Evolutionary conservation across 2,888 invertebrate species (phyloP).

Genomic region (Cryptocephalus primarius): DNA sequence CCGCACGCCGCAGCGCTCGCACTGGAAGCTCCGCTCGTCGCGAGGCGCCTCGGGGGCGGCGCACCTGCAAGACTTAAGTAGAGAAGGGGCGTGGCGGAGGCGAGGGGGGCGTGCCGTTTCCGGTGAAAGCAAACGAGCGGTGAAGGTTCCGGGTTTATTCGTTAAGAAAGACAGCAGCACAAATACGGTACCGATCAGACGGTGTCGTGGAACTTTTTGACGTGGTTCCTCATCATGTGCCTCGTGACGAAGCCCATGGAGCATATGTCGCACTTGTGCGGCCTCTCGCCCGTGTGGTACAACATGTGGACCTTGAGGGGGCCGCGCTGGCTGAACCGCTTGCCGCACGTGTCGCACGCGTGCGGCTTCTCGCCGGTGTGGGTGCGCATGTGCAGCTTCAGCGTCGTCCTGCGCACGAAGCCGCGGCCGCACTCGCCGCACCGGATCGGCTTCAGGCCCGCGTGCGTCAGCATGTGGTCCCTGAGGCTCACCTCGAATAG

Average conservation of each 20-base stretch:
- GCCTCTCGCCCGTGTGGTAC: conserved; percentile 23
- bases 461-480: conserved; percentile 16
- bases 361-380: conserved; percentile 45
- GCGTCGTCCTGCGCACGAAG: conserved; percentile 23
- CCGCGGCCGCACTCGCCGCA: conserved; percentile 35
- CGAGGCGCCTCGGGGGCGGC: too few relatives aligned
- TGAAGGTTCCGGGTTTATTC: too few relatives aligned
- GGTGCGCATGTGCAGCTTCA: conserved; percentile 29
- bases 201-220: neutral
- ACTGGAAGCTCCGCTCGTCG: conserved; percentile 33
- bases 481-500: neutral
- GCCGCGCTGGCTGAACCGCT: conserved; percentile 18
- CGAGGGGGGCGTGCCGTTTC: too few relatives aligned
- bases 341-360: conserved; percentile 42
- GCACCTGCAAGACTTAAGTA: too few relatives aligned
- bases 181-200: too few relatives aligned
- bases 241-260: conserved; percentile 19
- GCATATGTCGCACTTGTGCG: conserved; percentile 22
- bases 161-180: too few relatives aligned
- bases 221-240: neutral
- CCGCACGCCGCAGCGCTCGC: conserved; percentile 41
- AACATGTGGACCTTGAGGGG: conserved; percentile 22
- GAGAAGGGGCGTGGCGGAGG: too few relatives aligned
- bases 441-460: conserved; percentile 26
- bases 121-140: too few relatives aligned